Percentiles rank a stretch among this genome's conserved stretches.
These are phyloP conservation scores for Dromas ardeola DNA, from an alignment of 2,113 vertebrate genomes.

Conservation along the genomic window DNA sequence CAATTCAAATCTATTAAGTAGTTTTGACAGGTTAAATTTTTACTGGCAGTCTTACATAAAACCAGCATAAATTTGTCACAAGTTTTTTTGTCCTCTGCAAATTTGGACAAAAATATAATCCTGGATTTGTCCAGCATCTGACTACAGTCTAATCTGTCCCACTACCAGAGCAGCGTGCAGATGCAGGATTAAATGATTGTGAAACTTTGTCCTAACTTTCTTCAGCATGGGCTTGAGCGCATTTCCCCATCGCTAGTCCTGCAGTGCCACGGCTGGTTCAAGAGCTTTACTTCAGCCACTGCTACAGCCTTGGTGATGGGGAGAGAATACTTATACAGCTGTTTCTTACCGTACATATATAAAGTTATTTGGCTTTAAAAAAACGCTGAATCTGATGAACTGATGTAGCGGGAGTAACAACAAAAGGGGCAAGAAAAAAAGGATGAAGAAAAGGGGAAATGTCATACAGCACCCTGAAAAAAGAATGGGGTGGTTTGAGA, in stretches of 20 bases:
- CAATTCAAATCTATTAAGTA: neutral
- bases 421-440: neutral
- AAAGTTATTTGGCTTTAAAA: neutral
- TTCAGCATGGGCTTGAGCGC: neutral
- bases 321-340: neutral
- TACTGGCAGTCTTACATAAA: neutral
- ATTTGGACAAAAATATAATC: neutral
- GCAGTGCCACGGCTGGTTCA: slow-evolving; percentile 40
- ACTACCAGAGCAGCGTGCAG: neutral
- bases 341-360: rapidly evolving
- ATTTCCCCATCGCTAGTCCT: neutral
- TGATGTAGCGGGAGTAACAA: neutral
- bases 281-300: slow-evolving; percentile 8
- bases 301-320: neutral
- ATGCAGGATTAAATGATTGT: neutral
- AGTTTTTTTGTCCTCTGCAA: neutral
- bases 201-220: neutral
- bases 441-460: neutral
- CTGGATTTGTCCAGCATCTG: neutral
- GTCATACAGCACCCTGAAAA: neutral
- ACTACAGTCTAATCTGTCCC: neutral
- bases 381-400: neutral
- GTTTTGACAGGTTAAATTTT: neutral
- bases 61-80: neutral
- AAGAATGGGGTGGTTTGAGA: neutral